Conservation (phyloP, 2,888 invertebrate species). For the Punctoribates punctum region DNA sequence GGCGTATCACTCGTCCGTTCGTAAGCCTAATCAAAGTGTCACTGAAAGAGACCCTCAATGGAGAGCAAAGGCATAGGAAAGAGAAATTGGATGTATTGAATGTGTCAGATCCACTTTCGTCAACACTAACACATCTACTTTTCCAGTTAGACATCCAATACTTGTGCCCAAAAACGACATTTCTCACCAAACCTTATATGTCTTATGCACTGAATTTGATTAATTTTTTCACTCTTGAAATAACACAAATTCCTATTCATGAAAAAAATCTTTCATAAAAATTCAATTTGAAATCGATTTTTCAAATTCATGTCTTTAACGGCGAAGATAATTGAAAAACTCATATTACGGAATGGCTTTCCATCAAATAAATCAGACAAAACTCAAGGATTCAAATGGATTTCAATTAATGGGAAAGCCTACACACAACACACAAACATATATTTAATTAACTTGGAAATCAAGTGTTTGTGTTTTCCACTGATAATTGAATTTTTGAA, state of each 20-base stretch:
- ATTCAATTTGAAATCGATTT: neutral
- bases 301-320: neutral
- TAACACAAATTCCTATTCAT: neutral
- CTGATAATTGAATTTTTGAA: too few species aligned
- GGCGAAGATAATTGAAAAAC: too few species aligned
- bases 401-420: too few species aligned
- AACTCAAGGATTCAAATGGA: too few species aligned
- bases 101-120: conserved; percentile 26
- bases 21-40: conserved; percentile 32
- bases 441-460: neutral
- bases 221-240: neutral
- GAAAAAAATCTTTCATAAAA: neutral
- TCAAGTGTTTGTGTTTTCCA: neutral
- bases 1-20: conserved; percentile 6
- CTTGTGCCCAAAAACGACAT: too few species aligned
- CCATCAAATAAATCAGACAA: too few species aligned
- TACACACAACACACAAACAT: neutral
- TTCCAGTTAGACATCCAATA: too few species aligned
- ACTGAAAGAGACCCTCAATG: conserved; percentile 3
- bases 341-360: too few species aligned
- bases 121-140: neutral
- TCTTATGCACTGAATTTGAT: neutral
- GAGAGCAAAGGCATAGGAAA: conserved; percentile 4
- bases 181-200: too few species aligned
- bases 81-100: conserved; percentile 13